A percentile compares a stretch with the other conserved stretches of the same genome.
Conservation (phyloP, 2,113 vertebrate species). For the Odocoileus virginianus region DNA sequence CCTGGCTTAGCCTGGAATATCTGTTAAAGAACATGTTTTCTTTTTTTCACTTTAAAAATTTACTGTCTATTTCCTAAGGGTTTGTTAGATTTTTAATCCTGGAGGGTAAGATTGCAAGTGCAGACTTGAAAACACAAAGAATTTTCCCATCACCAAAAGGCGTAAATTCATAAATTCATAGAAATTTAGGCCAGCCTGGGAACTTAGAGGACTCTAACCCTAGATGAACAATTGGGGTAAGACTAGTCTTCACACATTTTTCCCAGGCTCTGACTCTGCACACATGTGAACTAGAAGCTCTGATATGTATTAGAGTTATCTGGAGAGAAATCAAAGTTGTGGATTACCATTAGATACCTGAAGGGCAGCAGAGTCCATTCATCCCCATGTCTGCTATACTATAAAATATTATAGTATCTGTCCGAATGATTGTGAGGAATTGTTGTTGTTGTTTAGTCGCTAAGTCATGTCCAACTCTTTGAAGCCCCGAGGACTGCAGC, state of each 20-base stretch:
- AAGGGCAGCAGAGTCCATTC: background rate
- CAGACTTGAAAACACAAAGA: conserved; percentile 13
- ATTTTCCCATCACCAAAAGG: background rate
- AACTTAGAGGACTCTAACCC: background rate
- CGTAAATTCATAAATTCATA: background rate
- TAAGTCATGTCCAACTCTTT: background rate
- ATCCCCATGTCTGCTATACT: background rate
- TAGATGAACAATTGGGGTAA: background rate
- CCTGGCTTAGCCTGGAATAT: background rate
- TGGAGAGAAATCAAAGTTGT: background rate
- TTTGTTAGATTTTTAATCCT: conserved; percentile 22
- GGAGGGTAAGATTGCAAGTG: background rate
- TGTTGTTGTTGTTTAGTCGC: background rate
- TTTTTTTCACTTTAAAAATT: conserved; percentile 13
- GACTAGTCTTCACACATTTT: background rate
- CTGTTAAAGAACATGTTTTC: background rate
- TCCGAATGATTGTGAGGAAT: background rate
- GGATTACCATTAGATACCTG: background rate
- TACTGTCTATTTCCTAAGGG: background rate
- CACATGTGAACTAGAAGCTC: background rate
- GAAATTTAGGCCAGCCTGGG: background rate
- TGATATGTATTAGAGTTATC: background rate
- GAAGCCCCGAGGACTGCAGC: background rate
- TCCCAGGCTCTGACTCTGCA: background rate
- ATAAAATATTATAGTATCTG: background rate